Evolutionary conservation across 2,113 vertebrate genomes (phyloP), one percentile per base, ranked within the genome.

Genomic region (Gallinago jamesoni): DNA sequence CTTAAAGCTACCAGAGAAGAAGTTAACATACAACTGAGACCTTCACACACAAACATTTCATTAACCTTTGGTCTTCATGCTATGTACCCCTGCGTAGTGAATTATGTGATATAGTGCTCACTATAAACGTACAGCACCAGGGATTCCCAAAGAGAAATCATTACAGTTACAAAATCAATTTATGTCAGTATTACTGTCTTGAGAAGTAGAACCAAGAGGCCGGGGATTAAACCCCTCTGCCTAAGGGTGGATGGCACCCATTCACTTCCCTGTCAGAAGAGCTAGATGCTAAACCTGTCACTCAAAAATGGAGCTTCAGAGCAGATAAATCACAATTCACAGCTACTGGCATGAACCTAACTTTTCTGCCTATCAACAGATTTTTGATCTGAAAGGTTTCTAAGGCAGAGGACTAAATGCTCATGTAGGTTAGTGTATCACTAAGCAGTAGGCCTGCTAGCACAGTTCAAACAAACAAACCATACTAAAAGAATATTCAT

Each of bases 21-120:
- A 53, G 90, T 93, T 93, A 90, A 93, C 83, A n/a, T 50, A 50
- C 37, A 94, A 90, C 85, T 31, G 50, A 85, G 64, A 74, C 56
- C 59, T 80, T 74, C 50, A 77, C 41, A 77, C 24, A 55, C 0
- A 1, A 14, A 28, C 63, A 81, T 52, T 62, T 83, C 24, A 37
- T 84, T 92, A 86, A 95, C 83, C 72, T 84, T 86, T 67, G 37
- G 31, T 80, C 59, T 66, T 73, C 83, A 84, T 16, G 45, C 55
- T 37, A 21, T n/a, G 31, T 67, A 77, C 7, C 24, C 19, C 10
- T 35, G 23, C 62, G 45, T 53, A 90, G 87, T 1, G 3, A 14
- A 3, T 27, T 27, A 89, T 5, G 11, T 15, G 31, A 39, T 28
- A 56, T 64, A 39, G 39, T 39, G 39, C n/a, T 85, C 39, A 28